Base-by-base conservation (phyloP, 2,888 invertebrate species). In the Molanna angustata region DNA sequence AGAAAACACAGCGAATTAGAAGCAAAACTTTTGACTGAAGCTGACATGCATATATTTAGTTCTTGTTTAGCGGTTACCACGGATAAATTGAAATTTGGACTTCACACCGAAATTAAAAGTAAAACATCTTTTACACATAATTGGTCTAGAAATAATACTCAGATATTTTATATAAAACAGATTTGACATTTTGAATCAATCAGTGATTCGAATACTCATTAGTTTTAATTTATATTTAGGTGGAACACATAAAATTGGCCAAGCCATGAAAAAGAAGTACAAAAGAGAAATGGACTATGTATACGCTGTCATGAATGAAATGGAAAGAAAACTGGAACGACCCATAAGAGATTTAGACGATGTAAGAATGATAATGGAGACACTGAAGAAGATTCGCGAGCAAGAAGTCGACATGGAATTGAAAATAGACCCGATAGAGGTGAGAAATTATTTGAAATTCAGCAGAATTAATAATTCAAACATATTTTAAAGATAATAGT, bases 381-480 rank as follows among this genome's bases (percentile, higher is more conserved):
- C 91, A 0, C 71, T 97, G 54, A 88, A 90, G 67, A 94, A 94
- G 70, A 93, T 95, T 48, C 78, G 96, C 3, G 94, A 95, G 62
- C 91, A 93, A 66, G 96, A 97, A 72, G 94, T 96, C 14, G 93
- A 94, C 64, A 93, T 96, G 88, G 96, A 97, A 66, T 74, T 95
- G 43, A 86, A 84, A 65, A 94, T 97, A 54, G 91, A 90, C 64
- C 95, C 96, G 0, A 92, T 96, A 59, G 96, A 96, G 80, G 90
- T 86, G 66, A 55, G 33, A 2, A 16, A 18, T 11, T 18, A 6
- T 47, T 13, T 3, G 13, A 13, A 14, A 32, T 46, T 13, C 20
- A 22, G 16, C 19, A 21, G 9, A 19, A 17, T 33, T 33, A 27
- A 13, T 2, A 11, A n/a, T 3, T 33, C 6, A 11, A 27, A 7